phyloP scores from a whole-genome alignment of 2,888 invertebrate genomes.

The Athripsodes cinereus region DNA sequence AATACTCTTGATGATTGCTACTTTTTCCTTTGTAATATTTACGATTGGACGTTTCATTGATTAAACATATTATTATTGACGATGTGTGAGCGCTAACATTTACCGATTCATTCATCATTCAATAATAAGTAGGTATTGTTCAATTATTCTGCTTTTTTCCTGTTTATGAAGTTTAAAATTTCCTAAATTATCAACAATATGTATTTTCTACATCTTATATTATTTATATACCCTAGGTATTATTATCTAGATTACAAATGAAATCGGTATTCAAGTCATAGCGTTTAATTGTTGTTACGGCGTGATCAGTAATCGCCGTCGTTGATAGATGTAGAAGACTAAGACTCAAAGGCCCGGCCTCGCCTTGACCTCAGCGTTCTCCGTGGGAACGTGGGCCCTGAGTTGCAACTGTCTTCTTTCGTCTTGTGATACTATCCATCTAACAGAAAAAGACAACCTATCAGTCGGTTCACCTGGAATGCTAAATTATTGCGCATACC shows the following conservation, averaged over 20 bases:
- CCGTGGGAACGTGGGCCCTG: slow-evolving; percentile 25
- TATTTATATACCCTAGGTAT: not conserved
- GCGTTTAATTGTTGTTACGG: slow-evolving; percentile 19
- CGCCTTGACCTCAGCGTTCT: slow-evolving; percentile 27
- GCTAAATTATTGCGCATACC: slow-evolving; percentile 24
- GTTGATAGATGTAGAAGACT: slow-evolving; percentile 21
- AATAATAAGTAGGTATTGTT: not conserved
- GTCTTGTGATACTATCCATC: not conserved
- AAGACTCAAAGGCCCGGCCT: slow-evolving; percentile 23
- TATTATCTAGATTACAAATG: not conserved
- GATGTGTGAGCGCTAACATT: slow-evolving; percentile 16
- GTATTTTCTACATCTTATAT: not conserved
- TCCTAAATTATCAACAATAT: too few species aligned
- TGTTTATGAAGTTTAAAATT: too few species aligned
- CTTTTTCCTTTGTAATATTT: slow-evolving; percentile 8
- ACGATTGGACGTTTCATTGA: slow-evolving; percentile 22
- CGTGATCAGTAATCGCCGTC: slow-evolving; percentile 23
- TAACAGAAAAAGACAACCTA: slow-evolving; percentile 15
- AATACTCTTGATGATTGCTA: not conserved
- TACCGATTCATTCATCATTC: slow-evolving; percentile 22
- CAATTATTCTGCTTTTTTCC: not conserved
- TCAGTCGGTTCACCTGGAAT: slow-evolving; percentile 20
- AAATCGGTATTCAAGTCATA: not conserved
- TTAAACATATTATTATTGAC: slow-evolving; percentile 10
- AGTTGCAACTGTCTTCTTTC: slow-evolving; percentile 14